Evolutionary conservation across 2,797 vertebrate genomes (phyloP), one percentile per base, ranked within the genome.

Genomic region (Channallabes apus): DNA sequence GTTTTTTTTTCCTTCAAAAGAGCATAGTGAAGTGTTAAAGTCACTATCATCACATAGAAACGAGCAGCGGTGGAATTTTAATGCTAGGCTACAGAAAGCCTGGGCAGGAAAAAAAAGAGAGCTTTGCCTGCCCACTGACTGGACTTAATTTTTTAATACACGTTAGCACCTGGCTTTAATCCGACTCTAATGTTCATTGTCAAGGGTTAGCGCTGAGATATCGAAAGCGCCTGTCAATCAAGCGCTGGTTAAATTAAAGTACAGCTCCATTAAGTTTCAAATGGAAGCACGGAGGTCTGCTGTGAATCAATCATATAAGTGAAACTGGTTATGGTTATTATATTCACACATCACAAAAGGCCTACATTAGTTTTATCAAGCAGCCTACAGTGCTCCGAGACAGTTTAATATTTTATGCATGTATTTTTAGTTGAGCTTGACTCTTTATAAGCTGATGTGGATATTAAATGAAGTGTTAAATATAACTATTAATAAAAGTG

Each of bases 71-170:
- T 86, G 84, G 85, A 92, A 94, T 94, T 92, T 93, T 93, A 93
- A 94, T 92, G 89, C 90, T 87, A 80, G 90, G 90, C 86, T 65
- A 91, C 91, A 89, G 90, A 84, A 86, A 88, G 85, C 84, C 69
- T 76, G 78, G 51, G 67, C 3, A 3, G 80, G n/a, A 17, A 54
- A 79, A 84, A 83, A 80, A 69, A 62, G 82, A 82, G 86, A 90
- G 92, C 91, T 92, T 93, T 94, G 89, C 90, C 92, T 93, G 93
- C 92, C 92, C 91, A 92, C 82, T 93, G 93, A 93, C 90, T 93
- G 93, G 92, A 93, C 94, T 95, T 95, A 93, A 94, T 95, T 95
- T 94, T 94, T 95, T 96, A 95, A 96, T 95, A 94, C 91, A 93
- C 91, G 91, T 94, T 94, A 95, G 93, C 94, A 94, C 94, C 94